Evolutionary conservation across 2,797 vertebrate genomes (phyloP).

Genomic region (Glossophaga mutica): DNA sequence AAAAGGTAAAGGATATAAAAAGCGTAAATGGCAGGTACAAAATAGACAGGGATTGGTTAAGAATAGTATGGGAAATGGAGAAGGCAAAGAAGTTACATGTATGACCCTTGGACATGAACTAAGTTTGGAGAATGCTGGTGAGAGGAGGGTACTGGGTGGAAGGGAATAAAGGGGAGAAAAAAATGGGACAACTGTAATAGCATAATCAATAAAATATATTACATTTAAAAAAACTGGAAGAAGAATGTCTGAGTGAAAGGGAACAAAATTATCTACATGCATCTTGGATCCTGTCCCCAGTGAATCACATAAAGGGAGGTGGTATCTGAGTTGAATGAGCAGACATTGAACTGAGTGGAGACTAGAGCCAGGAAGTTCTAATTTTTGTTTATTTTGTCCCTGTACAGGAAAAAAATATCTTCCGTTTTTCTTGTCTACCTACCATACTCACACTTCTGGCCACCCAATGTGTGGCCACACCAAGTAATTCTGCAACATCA

Average conservation of each 20-base stretch:
- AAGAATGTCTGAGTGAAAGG: background rate
- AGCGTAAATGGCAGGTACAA: too few relatives aligned
- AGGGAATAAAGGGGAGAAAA: too few relatives aligned
- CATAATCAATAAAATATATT: too few relatives aligned
- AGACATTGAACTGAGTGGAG: background rate
- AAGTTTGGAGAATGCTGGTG: too few relatives aligned
- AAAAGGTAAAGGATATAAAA: too few relatives aligned
- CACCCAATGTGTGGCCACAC: background rate
- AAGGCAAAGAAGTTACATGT: too few relatives aligned
- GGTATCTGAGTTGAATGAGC: background rate
- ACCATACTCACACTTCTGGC: background rate
- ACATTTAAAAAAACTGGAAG: background rate
- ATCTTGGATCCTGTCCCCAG: rapidly evolving
- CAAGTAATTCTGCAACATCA: background rate
- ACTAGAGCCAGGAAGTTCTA: too few relatives aligned
- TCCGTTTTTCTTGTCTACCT: background rate
- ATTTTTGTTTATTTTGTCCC: background rate
- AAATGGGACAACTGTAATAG: too few relatives aligned
- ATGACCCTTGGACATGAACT: too few relatives aligned
- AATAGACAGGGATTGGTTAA: too few relatives aligned
- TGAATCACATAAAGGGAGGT: background rate
- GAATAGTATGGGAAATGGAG: too few relatives aligned
- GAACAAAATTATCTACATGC: rapidly evolving
- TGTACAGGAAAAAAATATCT: background rate
- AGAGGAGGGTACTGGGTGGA: too few relatives aligned